These are phyloP conservation scores for Myiotriccus ornatus DNA, from an alignment of 2,797 vertebrate genomes.

Conservation along the genomic window DNA sequence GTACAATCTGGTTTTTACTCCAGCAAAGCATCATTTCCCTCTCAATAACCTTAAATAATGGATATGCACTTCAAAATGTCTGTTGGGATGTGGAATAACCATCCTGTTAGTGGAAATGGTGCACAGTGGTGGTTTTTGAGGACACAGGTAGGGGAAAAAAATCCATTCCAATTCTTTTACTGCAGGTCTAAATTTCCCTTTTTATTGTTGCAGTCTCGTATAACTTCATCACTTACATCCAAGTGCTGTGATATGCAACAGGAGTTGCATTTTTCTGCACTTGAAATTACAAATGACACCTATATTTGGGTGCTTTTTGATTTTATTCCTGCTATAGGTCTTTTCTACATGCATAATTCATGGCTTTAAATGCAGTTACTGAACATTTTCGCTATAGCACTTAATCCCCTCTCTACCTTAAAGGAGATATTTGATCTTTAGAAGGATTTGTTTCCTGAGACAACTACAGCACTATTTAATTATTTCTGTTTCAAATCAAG, in stretches of 20 bases:
- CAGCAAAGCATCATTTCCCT: not conserved
- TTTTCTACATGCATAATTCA: constrained; percentile 1
- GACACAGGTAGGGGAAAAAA: not conserved
- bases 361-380: constrained; percentile 7
- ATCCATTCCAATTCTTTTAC: constrained; percentile 1
- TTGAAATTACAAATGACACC: not conserved
- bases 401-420: constrained; percentile 40
- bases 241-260: not conserved
- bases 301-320: not conserved
- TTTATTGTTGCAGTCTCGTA: not conserved
- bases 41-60: constrained; percentile 28
- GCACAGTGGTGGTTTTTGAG: not conserved
- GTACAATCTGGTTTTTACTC: not conserved
- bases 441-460: constrained; percentile 36
- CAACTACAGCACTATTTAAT: constrained; percentile 7
- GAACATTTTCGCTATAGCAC: not conserved
- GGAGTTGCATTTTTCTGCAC: not conserved
- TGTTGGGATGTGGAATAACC: not conserved
- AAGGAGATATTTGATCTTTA: constrained; percentile 41
- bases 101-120: not conserved
- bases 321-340: not conserved
- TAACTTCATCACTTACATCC: not conserved
- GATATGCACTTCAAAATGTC: constrained; percentile 26
- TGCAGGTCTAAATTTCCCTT: constrained; percentile 19
- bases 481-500: constrained; percentile 41